Conservation (phyloP, 2,888 invertebrate genomes). For the Lithodes maja region DNA sequence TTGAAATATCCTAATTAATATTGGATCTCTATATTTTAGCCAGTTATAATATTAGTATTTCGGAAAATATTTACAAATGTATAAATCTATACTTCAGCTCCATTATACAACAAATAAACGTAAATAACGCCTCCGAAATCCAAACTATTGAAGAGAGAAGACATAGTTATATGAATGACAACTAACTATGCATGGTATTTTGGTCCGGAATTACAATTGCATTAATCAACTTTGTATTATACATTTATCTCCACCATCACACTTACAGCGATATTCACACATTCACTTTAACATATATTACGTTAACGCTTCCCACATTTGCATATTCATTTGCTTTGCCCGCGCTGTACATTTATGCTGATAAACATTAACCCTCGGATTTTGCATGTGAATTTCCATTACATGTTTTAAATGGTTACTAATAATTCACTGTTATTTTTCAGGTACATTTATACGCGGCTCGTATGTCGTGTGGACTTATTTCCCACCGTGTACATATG, state of each 20-base stretch:
- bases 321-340: conserved; percentile 3
- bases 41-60: too few species aligned
- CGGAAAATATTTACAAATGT: too few species aligned
- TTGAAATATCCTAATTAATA: too few species aligned
- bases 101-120: too few species aligned
- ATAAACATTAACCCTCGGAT: conserved; percentile 8
- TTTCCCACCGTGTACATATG: too few species aligned
- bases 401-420: background rate
- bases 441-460: too few species aligned
- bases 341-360: conserved; percentile 8
- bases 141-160: background rate
- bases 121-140: too few species aligned
- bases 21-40: too few species aligned
- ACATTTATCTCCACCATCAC: conserved; percentile 16
- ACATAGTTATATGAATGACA: background rate
- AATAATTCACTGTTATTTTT: background rate
- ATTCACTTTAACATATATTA: conserved; percentile 10
- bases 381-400: conserved; percentile 11
- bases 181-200: background rate
- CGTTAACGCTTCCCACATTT: conserved; percentile 1
- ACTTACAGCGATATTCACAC: conserved; percentile 15
- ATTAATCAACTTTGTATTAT: conserved; percentile 6
- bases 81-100: too few species aligned
- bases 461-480: too few species aligned
- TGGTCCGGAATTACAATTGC: background rate